A percentile compares a stretch with the other conserved stretches of the same genome.
Evolutionary conservation across 1,140 invertebrate species (phyloP).

Genomic region (Dendroctonus ponderosae): DNA sequence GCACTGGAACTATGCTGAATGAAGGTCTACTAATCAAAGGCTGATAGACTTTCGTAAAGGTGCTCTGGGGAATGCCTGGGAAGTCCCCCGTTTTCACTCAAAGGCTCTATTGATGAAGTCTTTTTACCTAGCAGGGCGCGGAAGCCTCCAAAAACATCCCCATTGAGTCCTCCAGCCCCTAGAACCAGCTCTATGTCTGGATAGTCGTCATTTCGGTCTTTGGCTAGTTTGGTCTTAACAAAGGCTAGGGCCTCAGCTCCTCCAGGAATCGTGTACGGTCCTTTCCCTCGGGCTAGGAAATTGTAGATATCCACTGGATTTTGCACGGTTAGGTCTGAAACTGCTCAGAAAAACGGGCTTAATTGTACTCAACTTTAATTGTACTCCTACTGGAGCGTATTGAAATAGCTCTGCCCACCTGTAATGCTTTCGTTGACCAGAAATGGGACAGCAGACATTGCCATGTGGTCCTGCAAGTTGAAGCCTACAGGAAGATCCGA

Average conservation of each 20-base stretch:
- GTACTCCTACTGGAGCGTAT: background rate
- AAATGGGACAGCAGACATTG: conserved; percentile 77
- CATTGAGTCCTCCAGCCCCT: conserved; percentile 67
- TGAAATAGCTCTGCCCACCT: background rate
- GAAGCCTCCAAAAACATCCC: conserved; percentile 68
- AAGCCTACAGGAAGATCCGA: conserved; percentile 73
- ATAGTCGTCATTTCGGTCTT: conserved; percentile 49
- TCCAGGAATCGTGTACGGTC: conserved; percentile 82
- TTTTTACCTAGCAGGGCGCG: conserved; percentile 63
- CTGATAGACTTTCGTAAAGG: conserved; percentile 60
- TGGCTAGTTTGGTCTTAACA: conserved; percentile 56
- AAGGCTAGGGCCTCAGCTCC: conserved; percentile 74
- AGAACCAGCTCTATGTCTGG: conserved; percentile 80
- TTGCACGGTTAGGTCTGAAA: conserved; percentile 75
- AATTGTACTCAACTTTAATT: too few species aligned
- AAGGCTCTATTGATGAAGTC: conserved; percentile 38
- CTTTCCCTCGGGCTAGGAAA: conserved; percentile 72
- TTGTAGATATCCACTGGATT: conserved; percentile 70
- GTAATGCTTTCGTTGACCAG: conserved; percentile 74
- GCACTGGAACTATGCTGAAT: conserved; percentile 67
- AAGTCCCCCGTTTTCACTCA: conserved; percentile 1
- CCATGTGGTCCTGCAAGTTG: conserved; percentile 89
- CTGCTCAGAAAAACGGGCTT: conserved; percentile 33
- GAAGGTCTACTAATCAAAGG: conserved; percentile 53
- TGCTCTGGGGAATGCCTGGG: conserved; percentile 61